Base-by-base conservation (phyloP, 2,113 vertebrate species). In the Pterocles burchelli region DNA sequence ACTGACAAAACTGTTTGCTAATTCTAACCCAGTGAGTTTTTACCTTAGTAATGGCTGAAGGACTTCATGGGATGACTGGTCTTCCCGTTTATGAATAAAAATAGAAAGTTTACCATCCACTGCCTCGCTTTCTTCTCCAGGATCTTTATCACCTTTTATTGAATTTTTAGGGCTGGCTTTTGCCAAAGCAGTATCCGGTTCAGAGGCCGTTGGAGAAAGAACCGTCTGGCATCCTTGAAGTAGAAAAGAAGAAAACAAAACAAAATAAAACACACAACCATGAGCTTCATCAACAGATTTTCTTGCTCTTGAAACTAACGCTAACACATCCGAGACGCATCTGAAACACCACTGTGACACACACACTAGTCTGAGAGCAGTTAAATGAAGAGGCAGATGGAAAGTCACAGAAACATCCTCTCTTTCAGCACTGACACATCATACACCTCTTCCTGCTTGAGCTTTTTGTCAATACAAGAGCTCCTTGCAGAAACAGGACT, bases 51-150 rank as follows among this genome's bases (percentile, higher is more conserved):
- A 97, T 3, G 99, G 99, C 79, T 99, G 99, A 43, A 99, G 98
- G 76, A 99, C 99, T 96, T 99, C 99, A 71, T 99, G 99, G 58
- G 99, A 99, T 20, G 99, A 99, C 90, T 99, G 99, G 87, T 99
- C 99, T 97, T 99, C 99, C 81, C 99, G 97, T 93, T 99, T 99
- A 91, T 99, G 99, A 96, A 99, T 99, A 63, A 99, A 99, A 96
- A 99, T 99, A 11, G 99, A 99, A 13, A 99, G 99, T 93, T 99
- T 99, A 68, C 99, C 99, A 94, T 99, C 99, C 71, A 99, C 99
- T 8, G 99, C 99, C 93, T 99, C 99, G 2, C 99, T 99, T 95
- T 99, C 99, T 93, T 99, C 99, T 85, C 99, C 99, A 13, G 97
- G 98, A 78, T 99, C 99, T 90, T 99, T 99, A 90, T 99, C 99